Base-by-base conservation (phyloP, 1,140 invertebrate genomes). In the Macrostomum lignano region DNA sequence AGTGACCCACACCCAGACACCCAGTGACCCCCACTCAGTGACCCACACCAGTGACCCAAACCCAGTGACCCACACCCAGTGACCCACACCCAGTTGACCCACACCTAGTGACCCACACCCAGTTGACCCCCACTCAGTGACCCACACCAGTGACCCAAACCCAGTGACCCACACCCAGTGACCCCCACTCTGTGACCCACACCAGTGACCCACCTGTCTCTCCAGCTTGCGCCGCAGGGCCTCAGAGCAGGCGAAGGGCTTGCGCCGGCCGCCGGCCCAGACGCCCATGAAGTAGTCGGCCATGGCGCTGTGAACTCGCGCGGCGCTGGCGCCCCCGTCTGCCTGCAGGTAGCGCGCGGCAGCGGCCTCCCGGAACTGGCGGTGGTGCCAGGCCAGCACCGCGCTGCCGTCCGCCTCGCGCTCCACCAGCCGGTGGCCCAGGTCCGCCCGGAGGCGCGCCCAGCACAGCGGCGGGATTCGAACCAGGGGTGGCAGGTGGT, bases 231-330 rank as follows among this genome's bases (percentile, higher is more conserved):
- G 74, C 24, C 76, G 63, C 48, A 93, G 84, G 34, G 86, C 81
- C 56, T 93, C 82, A 0, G 82, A 88, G 44, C 79, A 96, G 47
- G 86, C 82, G 46, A 91, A 96, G 0, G 67, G 84, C 45, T 94
- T 93, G 1, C 81, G 75, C 31, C 64, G 68, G 1, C 81, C 81
- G 10, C 78, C 79, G 7, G 45, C 76, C 78, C 78, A 88, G 38
- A 77, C 82, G 3, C 84, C 84, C n/a, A 91, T 58, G 51, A 84
- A 96, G 51, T 93, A 94, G 60, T 96, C 86, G 2, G 86, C 81
- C 38, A 91, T 86, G 59, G 75, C 76, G 2, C 81, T 86, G 51
- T 94, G 84, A 51, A 88, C 49, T 84, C 86, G 47, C 72, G 73
- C 0, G n/a, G n/a, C n/a, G n/a, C n/a, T n/a, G n/a, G n/a, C n/a